Conservation (phyloP, 2,888 invertebrate genomes). For the Pollenia griseotomentosa region DNA sequence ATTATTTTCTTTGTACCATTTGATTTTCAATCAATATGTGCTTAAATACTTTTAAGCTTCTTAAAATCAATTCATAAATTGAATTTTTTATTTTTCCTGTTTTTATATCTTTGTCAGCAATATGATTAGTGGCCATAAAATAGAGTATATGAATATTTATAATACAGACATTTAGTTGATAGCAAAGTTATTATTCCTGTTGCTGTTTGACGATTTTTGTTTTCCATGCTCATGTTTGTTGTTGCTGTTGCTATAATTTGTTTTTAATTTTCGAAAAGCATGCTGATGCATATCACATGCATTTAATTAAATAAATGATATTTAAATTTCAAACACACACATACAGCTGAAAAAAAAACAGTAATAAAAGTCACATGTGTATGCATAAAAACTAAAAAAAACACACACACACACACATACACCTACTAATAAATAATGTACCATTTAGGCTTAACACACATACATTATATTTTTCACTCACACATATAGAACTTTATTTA, state of each 20-base stretch:
- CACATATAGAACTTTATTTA: not conserved
- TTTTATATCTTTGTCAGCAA: not conserved
- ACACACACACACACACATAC: not conserved
- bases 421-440: not conserved
- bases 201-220: not conserved
- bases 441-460: not conserved
- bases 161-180: not conserved
- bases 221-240: not conserved
- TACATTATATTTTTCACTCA: not conserved
- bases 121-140: constrained; percentile 32
- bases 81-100: not conserved
- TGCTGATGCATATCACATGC: constrained; percentile 67
- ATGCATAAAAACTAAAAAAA: not conserved
- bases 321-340: constrained; percentile 23
- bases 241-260: constrained; percentile 31
- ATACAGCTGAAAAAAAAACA: not conserved
- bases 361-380: not conserved
- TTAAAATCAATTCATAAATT: constrained; percentile 45
- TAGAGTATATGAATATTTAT: not conserved
- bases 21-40: constrained; percentile 37
- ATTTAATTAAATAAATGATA: constrained; percentile 68
- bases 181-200: not conserved
- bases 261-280: constrained; percentile 53
- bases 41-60: constrained; percentile 20
- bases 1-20: too few species aligned